phyloP scores from a whole-genome alignment of 2,113 vertebrate species.

The Psophia crepitans region DNA sequence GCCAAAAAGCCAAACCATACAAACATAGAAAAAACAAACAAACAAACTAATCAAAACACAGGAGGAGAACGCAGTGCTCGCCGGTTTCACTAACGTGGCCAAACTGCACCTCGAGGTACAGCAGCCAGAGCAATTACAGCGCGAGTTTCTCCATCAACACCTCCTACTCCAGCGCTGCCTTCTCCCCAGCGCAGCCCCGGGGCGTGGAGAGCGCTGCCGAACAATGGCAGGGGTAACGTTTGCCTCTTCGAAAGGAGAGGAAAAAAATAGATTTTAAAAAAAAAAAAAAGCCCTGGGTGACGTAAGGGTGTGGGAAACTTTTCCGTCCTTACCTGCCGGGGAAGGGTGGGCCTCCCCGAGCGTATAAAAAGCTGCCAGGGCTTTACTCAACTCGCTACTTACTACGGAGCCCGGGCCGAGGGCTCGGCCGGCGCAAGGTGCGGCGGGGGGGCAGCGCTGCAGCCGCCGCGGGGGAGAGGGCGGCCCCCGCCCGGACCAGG shows the following conservation, averaged over 20 bases:
- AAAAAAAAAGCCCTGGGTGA: not conserved
- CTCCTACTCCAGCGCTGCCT: not conserved
- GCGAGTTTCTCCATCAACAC: not conserved
- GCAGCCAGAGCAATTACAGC: not conserved
- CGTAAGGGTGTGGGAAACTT: conserved; percentile 18
- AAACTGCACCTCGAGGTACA: not conserved
- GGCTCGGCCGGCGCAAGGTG: not conserved
- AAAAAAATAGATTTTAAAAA: not conserved
- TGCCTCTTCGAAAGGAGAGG: not conserved
- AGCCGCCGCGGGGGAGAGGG: not conserved
- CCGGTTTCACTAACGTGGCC: not conserved
- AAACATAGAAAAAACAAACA: not conserved
- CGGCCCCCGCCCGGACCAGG: not conserved
- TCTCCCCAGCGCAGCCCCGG: not conserved
- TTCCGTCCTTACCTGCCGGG: not conserved
- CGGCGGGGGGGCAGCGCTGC: not conserved
- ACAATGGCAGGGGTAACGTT: not conserved
- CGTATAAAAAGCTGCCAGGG: not conserved
- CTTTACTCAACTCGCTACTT: not conserved
- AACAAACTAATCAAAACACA: not conserved
- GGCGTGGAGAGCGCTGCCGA: not conserved
- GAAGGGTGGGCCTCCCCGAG: not conserved
- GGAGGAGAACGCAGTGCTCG: not conserved
- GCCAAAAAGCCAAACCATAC: not conserved
- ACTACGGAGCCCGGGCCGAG: not conserved